phyloP scores from a whole-genome alignment of 2,797 vertebrate species.

The Dendrocincla tyrannina region DNA sequence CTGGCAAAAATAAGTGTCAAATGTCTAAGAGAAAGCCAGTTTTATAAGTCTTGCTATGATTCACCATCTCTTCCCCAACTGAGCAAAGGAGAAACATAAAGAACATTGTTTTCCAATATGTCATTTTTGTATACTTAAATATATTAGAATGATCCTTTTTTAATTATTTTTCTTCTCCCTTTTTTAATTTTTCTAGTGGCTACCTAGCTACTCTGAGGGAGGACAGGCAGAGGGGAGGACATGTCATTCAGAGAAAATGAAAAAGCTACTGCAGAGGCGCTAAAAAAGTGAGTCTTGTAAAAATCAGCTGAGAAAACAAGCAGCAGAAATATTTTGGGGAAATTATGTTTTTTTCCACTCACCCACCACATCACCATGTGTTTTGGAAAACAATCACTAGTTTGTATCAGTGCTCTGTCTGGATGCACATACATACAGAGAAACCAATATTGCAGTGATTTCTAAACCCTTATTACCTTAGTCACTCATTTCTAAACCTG shows the following conservation, averaged over 20 bases:
- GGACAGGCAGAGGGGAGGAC: neutral
- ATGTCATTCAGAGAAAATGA: neutral
- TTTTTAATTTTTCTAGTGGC: neutral
- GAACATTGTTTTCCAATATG: neutral
- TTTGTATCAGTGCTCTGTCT: neutral
- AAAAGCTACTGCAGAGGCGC: neutral
- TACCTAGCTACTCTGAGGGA: neutral
- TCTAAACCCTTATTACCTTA: neutral
- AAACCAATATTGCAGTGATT: neutral
- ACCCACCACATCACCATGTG: fast-evolving
- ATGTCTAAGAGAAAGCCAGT: neutral
- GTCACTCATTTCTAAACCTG: neutral
- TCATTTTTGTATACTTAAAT: neutral
- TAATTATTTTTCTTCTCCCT: fast-evolving
- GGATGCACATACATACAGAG: neutral
- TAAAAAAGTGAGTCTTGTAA: neutral
- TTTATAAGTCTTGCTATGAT: neutral
- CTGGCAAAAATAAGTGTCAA: neutral
- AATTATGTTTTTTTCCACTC: neutral
- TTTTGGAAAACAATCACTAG: neutral
- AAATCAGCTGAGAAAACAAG: neutral
- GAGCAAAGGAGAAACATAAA: neutral
- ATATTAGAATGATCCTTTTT: neutral
- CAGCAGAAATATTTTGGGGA: neutral
- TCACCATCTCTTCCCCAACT: neutral